A percentile compares a stretch with the other conserved stretches of the same genome.
Evolutionary conservation across 2,888 invertebrate species (phyloP).

Genomic region (Ornithoptera priamus): DNA sequence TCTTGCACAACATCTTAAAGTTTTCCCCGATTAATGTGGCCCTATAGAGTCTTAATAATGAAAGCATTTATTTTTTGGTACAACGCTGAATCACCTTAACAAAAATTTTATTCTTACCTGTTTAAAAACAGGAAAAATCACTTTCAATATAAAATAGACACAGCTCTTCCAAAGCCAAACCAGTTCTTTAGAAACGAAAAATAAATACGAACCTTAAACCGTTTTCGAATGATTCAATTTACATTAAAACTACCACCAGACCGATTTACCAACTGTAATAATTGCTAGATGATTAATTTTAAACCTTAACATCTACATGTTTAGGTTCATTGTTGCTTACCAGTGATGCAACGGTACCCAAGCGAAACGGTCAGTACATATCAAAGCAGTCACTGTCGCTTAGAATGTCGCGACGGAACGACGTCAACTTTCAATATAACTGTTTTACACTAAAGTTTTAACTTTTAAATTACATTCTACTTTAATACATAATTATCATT

Average conservation of each 20-base stretch:
- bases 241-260: background rate
- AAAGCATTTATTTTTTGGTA: background rate
- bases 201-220: conserved; percentile 31
- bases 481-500: conserved; percentile 15
- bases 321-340: conserved; percentile 35
- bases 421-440: conserved; percentile 45
- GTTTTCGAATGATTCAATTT: conserved; percentile 16
- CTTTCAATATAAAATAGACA: conserved; percentile 37
- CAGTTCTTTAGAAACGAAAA: conserved; percentile 30
- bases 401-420: conserved; percentile 47
- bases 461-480: conserved; percentile 27
- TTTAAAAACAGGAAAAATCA: conserved; percentile 30
- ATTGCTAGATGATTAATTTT: conserved; percentile 23
- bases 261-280: conserved; percentile 40
- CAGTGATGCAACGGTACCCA: conserved; percentile 34
- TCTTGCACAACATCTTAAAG: no score
- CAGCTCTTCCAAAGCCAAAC: conserved; percentile 35
- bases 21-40: no score
- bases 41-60: no score
- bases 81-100: conserved; percentile 2
- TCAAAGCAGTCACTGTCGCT: conserved; percentile 44
- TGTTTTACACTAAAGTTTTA: conserved; percentile 34
- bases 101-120: conserved; percentile 1
- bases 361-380: conserved; percentile 49
- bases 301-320: rapidly evolving